These are phyloP conservation scores for Ormia ochracea DNA, from an alignment of 2,888 invertebrate genomes.

Conservation along the genomic window DNA sequence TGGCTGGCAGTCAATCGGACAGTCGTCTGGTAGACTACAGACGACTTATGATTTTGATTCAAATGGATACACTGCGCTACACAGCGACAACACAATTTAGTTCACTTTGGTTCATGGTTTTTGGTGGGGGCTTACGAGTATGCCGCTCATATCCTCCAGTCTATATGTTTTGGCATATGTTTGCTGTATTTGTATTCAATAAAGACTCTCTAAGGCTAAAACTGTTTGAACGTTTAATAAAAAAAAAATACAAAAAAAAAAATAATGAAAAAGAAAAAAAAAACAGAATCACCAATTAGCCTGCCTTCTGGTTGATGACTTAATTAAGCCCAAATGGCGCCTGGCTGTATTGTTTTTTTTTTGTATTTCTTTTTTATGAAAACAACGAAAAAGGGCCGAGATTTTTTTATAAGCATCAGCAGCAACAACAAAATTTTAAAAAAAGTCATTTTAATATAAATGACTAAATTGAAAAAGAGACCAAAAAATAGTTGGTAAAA, in stretches of 20 bases:
- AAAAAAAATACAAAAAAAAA: constrained; percentile 34
- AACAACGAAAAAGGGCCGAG: constrained; percentile 12
- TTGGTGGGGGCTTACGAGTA: background rate
- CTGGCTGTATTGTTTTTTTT: constrained; percentile 65
- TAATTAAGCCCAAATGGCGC: constrained; percentile 77
- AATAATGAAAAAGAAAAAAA: constrained; percentile 40
- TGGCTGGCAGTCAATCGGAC: constrained; percentile 12
- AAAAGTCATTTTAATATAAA: constrained; percentile 9
- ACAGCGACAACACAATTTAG: constrained; percentile 29
- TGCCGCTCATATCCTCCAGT: background rate
- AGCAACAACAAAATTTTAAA: background rate
- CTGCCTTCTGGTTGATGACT: constrained; percentile 78
- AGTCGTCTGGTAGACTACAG: constrained; percentile 13
- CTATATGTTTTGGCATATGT: constrained; percentile 1
- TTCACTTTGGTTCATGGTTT: constrained; percentile 5
- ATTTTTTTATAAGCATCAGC: background rate
- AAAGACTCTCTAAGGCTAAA: constrained; percentile 30
- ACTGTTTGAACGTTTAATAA: constrained; percentile 40
- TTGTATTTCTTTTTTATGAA: constrained; percentile 10
- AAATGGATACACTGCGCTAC: constrained; percentile 24
- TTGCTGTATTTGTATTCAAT: constrained; percentile 21
- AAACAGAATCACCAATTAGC: constrained; percentile 77
- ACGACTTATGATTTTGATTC: constrained; percentile 19
- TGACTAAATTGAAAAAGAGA: background rate
- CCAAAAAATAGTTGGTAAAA: constrained; percentile 31